A percentile compares a stretch with the other conserved stretches of the same genome.
Evolutionary conservation across 2,797 vertebrate species (phyloP).

Genomic region (Carapus acus): DNA sequence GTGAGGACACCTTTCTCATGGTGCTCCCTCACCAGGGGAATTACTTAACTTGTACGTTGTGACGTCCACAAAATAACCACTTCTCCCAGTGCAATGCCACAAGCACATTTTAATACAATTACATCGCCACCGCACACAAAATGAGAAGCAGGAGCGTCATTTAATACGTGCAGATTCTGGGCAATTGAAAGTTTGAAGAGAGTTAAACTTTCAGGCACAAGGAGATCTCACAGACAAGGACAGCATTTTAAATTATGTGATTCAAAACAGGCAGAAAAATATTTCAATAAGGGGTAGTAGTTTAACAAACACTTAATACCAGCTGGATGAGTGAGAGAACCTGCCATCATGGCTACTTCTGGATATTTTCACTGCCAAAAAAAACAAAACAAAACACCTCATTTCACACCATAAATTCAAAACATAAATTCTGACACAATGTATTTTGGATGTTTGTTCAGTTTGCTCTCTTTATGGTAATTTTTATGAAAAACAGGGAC

Average conservation of each 20-base stretch:
- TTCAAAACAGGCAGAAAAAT: slow-evolving; percentile 19
- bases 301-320: slow-evolving; percentile 20
- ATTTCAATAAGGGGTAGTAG: slow-evolving; percentile 11
- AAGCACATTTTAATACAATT: slow-evolving; percentile 48
- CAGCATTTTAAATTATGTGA: slow-evolving; percentile 7
- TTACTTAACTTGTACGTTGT: neutral
- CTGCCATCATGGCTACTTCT: neutral
- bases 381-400: neutral
- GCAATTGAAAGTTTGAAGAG: neutral
- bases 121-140: slow-evolving; percentile 34
- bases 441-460: too few species aligned
- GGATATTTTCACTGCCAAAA: neutral
- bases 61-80: slow-evolving; percentile 5
- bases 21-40: slow-evolving; percentile 14
- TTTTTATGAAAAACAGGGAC: too few species aligned
- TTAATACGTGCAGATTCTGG: slow-evolving; percentile 27
- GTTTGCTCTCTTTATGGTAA: too few species aligned
- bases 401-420: too few species aligned
- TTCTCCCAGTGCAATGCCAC: slow-evolving; percentile 25
- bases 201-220: slow-evolving; percentile 36
- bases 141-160: slow-evolving; percentile 43
- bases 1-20: neutral
- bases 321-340: slow-evolving; percentile 12
- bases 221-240: slow-evolving; percentile 9
- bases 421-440: too few species aligned